Base-by-base conservation (phyloP, 2,888 invertebrate genomes). In the Bhutanitis thaidina region DNA sequence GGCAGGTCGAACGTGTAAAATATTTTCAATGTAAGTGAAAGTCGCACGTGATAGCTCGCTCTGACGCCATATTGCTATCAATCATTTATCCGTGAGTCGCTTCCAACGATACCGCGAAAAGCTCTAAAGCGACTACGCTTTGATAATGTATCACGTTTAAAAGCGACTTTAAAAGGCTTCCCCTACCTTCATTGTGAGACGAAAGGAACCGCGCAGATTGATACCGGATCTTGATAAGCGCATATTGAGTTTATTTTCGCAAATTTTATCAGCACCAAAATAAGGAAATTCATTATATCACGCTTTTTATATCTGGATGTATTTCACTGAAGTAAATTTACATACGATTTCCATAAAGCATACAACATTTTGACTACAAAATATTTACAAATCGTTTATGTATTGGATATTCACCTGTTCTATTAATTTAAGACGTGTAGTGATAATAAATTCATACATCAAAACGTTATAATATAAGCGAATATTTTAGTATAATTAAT, bases 131-230 rank as follows among this genome's bases (percentile, higher is more conserved):
- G 71, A 73, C 73, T 74, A 73, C 78, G 74, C 75, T 75, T 75
- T 78, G 69, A 81, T 86, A 86, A 87, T 86, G 80, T 84, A 85
- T 85, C 75, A 82, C 81, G 71, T 78, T 85, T 80, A 80, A 83
- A 86, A 80, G 67, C 69, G 69, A 77, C 77, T 82, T 80, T 80
- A 74, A 78, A 83, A 81, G 74, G 69, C 74, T 71, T 69, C 71
- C 73, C 67, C 58, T 62, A 57, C 60, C 60, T 72, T 74, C 74
- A 77, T 80, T 77, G 77, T 71, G 59, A 65, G 57, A 62, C 61
- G 65, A 70, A 76, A 70, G 68, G 71, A 71, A 77, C 66, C 73
- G 72, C 62, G 74, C 75, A 77, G 78, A 86, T 86, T 81, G 80
- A 81, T 80, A 75, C 69, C 67, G 73, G 70, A 75, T 75, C 75